Percentiles rank a stretch among this genome's conserved stretches.
Conservation (phyloP, 1,140 invertebrate genomes). For the Hestina assimilis region DNA sequence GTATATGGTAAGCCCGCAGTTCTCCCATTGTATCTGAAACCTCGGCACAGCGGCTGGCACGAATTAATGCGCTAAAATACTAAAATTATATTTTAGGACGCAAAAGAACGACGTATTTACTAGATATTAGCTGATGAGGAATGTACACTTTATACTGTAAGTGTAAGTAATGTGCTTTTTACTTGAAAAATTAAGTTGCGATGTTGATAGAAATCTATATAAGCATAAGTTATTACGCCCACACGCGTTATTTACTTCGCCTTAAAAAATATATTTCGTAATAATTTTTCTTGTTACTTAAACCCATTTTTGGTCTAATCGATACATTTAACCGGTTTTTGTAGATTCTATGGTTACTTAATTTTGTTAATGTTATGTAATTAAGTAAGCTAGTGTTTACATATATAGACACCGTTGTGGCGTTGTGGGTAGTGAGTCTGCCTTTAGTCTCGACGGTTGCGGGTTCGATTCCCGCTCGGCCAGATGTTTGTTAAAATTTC, state of each 20-base stretch:
- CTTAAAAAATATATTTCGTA: slow-evolving; percentile 26
- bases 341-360: neutral
- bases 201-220: slow-evolving; percentile 21
- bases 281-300: slow-evolving; percentile 36
- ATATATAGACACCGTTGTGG: neutral
- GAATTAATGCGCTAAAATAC: no score
- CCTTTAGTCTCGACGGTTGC: no score
- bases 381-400: neutral
- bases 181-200: neutral
- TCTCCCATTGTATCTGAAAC: no score
- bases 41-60: no score
- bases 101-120: neutral
- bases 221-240: slow-evolving; percentile 36
- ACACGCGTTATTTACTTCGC: slow-evolving; percentile 33
- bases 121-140: no score
- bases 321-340: slow-evolving; percentile 11
- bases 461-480: no score
- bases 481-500: no score
- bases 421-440: no score
- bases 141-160: no score
- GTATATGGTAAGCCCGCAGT: no score
- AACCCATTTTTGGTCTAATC: slow-evolving; percentile 31
- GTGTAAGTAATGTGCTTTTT: slow-evolving; percentile 1
- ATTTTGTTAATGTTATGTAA: neutral
- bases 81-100: no score